These are phyloP conservation scores for Tenthredo mesomela DNA, from an alignment of 2,888 invertebrate species.

Conservation along the genomic window DNA sequence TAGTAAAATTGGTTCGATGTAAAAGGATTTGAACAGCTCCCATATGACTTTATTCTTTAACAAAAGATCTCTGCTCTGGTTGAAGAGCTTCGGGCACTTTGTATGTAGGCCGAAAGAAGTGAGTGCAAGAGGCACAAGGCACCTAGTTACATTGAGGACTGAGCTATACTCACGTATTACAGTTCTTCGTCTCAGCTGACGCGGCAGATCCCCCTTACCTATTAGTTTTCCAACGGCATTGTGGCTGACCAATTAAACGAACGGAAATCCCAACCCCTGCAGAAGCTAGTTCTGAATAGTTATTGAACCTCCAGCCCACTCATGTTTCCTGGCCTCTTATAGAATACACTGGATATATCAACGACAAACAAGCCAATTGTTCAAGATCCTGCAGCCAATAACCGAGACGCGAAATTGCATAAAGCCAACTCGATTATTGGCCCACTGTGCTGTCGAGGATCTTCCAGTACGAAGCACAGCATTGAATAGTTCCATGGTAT, in stretches of 20 bases:
- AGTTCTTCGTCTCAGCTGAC: slow-evolving; percentile 25
- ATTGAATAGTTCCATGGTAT: neutral
- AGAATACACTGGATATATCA: slow-evolving; percentile 13
- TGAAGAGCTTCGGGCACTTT: slow-evolving; percentile 40
- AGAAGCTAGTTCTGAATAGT: slow-evolving; percentile 10
- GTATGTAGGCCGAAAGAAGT: slow-evolving; percentile 32
- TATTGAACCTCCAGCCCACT: neutral
- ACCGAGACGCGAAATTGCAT: slow-evolving; percentile 28
- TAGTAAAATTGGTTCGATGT: slow-evolving; percentile 31
- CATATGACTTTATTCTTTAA: slow-evolving; percentile 20
- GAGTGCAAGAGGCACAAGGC: neutral
- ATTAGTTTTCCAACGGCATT: neutral
- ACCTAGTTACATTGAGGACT: slow-evolving; percentile 15
- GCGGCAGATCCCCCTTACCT: neutral
- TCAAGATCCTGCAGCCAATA: neutral
- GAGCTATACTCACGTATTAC: neutral
- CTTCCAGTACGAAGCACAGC: neutral
- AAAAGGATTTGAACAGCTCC: slow-evolving; percentile 28
- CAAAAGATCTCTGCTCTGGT: slow-evolving; percentile 8
- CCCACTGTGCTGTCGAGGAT: neutral
- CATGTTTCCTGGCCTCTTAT: neutral
- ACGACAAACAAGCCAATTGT: slow-evolving; percentile 34
- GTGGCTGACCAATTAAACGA: neutral
- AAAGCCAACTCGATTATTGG: slow-evolving; percentile 16
- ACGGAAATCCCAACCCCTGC: neutral